Conservation (phyloP, 2,113 vertebrate species). For the Pelecanus crispus region DNA sequence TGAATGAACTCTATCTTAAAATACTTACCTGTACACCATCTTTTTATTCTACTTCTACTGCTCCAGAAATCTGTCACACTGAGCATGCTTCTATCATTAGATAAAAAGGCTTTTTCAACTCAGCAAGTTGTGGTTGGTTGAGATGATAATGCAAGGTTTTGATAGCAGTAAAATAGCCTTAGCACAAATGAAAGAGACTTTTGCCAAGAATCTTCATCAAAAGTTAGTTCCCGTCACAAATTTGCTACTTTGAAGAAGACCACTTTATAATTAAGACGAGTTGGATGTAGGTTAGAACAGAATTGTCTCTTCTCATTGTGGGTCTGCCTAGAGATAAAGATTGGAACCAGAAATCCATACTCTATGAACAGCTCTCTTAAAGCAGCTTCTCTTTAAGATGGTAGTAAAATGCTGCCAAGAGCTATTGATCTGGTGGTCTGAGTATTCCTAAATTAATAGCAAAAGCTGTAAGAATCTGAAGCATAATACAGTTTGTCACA, state of each 20-base stretch:
- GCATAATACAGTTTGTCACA: background rate
- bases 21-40: background rate
- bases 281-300: background rate
- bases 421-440: background rate
- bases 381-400: background rate
- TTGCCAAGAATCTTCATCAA: background rate
- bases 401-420: background rate
- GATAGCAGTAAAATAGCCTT: background rate
- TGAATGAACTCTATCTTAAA: background rate
- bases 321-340: background rate
- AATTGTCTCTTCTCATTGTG: background rate
- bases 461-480: background rate
- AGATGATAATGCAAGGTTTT: slow-evolving; percentile 18
- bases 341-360: background rate
- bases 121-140: slow-evolving; percentile 1
- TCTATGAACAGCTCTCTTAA: background rate
- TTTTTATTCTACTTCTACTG: background rate
- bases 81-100: slow-evolving; percentile 22
- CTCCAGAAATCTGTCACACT: background rate
- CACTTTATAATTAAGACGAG: background rate
- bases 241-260: background rate
- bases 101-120: slow-evolving; percentile 26
- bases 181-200: background rate
- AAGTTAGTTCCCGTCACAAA: background rate
- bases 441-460: background rate